Base-by-base conservation (phyloP, 1,140 invertebrate species). In the Delia radicum region DNA sequence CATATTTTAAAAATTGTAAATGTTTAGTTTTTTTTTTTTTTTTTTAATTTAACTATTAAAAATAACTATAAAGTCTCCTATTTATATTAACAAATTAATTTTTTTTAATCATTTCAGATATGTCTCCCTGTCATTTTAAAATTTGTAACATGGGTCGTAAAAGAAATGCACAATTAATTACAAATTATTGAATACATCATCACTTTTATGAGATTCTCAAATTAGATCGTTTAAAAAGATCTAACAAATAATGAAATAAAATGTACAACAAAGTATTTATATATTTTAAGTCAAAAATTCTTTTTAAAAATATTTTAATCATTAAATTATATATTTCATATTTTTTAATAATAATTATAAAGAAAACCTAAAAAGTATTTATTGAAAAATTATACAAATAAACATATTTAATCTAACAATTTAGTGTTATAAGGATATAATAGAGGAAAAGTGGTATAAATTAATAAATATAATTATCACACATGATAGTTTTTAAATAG, bases 61-160 rank as follows among this genome's bases (percentile, higher is more conserved):
- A 46, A n/a, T 29, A 15, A 37, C 5, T 71, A 2, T 12, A 46
- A 4, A 3, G 3, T 15, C 0, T 12, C 4, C 18, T 28, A 74
- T 74, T 74, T n/a, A n/a, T n/a, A n/a, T n/a, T n/a, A n/a, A n/a
- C n/a, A n/a, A n/a, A n/a, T n/a, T 26, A 55, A 10, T 71, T 24
- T n/a, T 76, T 37, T 65, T 18, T 74, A 26, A 55, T 28, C 37
- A 4, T 63, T 61, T 24, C 42, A 85, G 83, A 85, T 63, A 85
- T 85, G 83, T 81, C 81, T 26, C 83, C 83, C 8, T 85, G 83
- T 74, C 83, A 85, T 46, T 85, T 85, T 27, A 85, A 85, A 77
- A 85, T 85, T 73, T 85, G 83, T 78, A 83, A 85, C 76, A 83
- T 85, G 81, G 83, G 83, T 15, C 83, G 83, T 72, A 84, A 85